phyloP scores from a whole-genome alignment of 2,888 invertebrate genomes.

The Nowickia ferox region DNA sequence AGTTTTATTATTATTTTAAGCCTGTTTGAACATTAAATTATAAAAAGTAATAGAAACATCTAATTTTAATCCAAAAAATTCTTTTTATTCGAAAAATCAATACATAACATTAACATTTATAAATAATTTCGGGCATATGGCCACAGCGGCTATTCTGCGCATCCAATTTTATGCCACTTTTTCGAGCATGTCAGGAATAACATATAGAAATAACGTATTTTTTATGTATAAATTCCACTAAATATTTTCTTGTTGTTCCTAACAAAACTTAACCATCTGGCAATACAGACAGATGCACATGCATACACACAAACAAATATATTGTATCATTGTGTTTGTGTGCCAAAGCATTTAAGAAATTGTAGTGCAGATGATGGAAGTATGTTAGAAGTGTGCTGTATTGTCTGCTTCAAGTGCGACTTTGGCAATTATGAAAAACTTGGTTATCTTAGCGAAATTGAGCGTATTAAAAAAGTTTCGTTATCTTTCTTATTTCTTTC shows the following conservation, averaged over 20 bases:
- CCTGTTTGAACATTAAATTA: too few relatives aligned
- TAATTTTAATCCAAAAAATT: too few relatives aligned
- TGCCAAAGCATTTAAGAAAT: not conserved
- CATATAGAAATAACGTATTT: too few relatives aligned
- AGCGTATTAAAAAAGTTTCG: constrained; percentile 65
- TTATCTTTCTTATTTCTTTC: not conserved
- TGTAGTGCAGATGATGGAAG: constrained; percentile 19
- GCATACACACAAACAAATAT: not conserved
- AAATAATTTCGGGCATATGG: too few relatives aligned
- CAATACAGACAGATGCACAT: not conserved
- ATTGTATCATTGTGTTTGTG: not conserved
- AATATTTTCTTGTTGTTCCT: not conserved
- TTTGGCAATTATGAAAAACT: constrained; percentile 68
- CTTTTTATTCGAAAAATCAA: too few relatives aligned
- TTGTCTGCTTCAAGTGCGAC: constrained; percentile 56
- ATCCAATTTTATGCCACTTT: too few relatives aligned
- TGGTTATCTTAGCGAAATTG: constrained; percentile 62
- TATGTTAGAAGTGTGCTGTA: constrained; percentile 36
- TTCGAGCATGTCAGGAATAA: too few relatives aligned
- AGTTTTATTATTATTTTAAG: too few relatives aligned
- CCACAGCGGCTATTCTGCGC: too few relatives aligned
- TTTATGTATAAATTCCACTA: too few relatives aligned
- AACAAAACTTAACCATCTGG: not conserved
- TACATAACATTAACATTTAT: too few relatives aligned
- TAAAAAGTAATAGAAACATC: too few relatives aligned